These are phyloP conservation scores for Gryllus bimaculatus DNA, from an alignment of 1,140 invertebrate genomes.

Conservation along the genomic window DNA sequence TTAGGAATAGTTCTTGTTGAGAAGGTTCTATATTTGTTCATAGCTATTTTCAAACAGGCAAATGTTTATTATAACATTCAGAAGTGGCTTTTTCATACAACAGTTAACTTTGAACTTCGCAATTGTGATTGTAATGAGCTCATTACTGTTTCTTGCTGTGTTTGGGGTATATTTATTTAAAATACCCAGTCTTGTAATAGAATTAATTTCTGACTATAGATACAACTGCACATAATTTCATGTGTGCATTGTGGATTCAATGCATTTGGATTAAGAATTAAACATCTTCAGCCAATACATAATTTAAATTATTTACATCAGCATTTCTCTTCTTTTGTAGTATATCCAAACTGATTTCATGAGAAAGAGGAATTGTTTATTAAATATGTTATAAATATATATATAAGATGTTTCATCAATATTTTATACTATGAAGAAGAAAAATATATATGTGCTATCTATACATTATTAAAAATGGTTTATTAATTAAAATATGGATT, in stretches of 20 bases:
- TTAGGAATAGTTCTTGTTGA: slow-evolving; percentile 19
- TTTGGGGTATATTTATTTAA: slow-evolving; percentile 2
- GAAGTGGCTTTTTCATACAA: slow-evolving; percentile 21
- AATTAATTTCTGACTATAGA: slow-evolving; percentile 3
- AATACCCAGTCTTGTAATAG: not conserved
- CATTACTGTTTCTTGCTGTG: slow-evolving; percentile 11
- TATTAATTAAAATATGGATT: too few relatives aligned
- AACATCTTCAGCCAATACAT: not conserved
- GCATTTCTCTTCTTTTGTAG: not conserved
- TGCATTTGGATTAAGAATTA: not conserved
- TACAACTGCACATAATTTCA: not conserved
- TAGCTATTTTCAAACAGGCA: slow-evolving; percentile 23
- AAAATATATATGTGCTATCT: too few relatives aligned
- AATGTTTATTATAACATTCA: slow-evolving; percentile 19
- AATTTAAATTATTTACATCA: not conserved
- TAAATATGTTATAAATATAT: too few relatives aligned
- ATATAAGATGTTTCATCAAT: too few relatives aligned
- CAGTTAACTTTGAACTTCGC: slow-evolving; percentile 15
- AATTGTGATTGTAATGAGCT: slow-evolving; percentile 14
- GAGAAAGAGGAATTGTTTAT: too few relatives aligned
- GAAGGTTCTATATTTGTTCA: slow-evolving; percentile 24
- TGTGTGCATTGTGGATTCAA: not conserved
- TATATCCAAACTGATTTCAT: not conserved
- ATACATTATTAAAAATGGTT: too few relatives aligned
- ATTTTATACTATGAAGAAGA: too few relatives aligned